phyloP scores from a whole-genome alignment of 2,797 vertebrate species.

The Pipistrellus nathusii region DNA sequence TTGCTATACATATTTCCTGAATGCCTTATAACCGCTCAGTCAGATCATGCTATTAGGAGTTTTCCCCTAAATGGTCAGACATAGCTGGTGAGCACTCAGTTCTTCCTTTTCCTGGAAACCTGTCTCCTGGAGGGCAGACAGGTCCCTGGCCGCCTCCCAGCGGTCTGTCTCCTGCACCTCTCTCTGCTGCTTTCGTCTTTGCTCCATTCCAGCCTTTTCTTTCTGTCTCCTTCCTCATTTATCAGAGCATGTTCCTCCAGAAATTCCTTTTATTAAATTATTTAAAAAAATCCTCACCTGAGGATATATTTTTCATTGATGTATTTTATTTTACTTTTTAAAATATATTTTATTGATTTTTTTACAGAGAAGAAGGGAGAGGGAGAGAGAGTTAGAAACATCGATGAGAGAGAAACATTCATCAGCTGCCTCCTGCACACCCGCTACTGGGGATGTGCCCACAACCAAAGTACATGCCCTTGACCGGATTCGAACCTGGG shows the following conservation, averaged over 20 bases:
- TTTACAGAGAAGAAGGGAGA: too few relatives aligned
- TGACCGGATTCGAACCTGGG: too few relatives aligned
- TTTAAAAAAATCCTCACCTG: background rate
- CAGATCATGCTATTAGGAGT: background rate
- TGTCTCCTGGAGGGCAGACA: background rate
- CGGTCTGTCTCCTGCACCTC: too few relatives aligned
- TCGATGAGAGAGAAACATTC: too few relatives aligned
- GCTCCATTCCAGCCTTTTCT: background rate
- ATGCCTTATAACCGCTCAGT: background rate
- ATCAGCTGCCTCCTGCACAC: too few relatives aligned
- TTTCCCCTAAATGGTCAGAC: background rate
- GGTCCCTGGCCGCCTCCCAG: background rate
- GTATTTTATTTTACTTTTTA: too few relatives aligned
- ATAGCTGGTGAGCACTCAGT: background rate
- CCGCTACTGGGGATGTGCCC: too few relatives aligned
- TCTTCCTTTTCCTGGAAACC: conserved; percentile 3
- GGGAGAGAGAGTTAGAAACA: too few relatives aligned
- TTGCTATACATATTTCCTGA: conserved; percentile 10
- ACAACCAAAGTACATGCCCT: too few relatives aligned
- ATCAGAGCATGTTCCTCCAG: background rate
- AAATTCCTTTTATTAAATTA: background rate
- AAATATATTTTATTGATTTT: too few relatives aligned
- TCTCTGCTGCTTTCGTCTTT: background rate
- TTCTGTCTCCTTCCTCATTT: background rate
- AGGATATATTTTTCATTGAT: background rate